A percentile compares a stretch with the other conserved stretches of the same genome.
These are phyloP conservation scores for Naso thynnoides DNA, from an alignment of 2,797 vertebrate species.

Conservation along the genomic window DNA sequence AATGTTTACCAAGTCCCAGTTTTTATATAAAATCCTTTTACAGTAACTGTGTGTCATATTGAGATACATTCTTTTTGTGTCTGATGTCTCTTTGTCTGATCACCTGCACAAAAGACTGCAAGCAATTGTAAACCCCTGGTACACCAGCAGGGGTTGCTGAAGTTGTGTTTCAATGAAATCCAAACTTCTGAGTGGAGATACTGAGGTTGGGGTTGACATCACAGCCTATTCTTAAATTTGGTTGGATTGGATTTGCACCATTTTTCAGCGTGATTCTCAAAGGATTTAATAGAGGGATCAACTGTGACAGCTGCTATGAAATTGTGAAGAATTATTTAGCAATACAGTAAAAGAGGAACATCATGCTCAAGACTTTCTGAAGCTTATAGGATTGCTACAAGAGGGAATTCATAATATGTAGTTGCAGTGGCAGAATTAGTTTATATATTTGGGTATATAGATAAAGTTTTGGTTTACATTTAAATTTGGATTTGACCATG, in stretches of 20 bases:
- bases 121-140: slow-evolving; percentile 11
- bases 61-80: not conserved
- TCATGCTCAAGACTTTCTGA: not conserved
- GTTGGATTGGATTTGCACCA: slow-evolving; percentile 7
- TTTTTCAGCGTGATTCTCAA: slow-evolving; percentile 18
- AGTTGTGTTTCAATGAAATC: slow-evolving; percentile 11
- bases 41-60: slow-evolving; percentile 16
- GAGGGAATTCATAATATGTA: not conserved
- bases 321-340: not conserved
- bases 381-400: slow-evolving; percentile 8
- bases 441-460: not conserved
- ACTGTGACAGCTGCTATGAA: slow-evolving; percentile 26
- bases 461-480: not conserved
- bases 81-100: slow-evolving; percentile 10
- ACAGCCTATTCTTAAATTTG: slow-evolving; percentile 10
- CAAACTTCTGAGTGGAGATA: not conserved
- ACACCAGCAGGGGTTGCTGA: slow-evolving; percentile 64
- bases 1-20: slow-evolving; percentile 54
- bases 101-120: not conserved
- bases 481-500: not conserved
- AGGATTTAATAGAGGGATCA: slow-evolving; percentile 13
- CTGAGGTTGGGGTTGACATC: slow-evolving; percentile 19
- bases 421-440: not conserved
- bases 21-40: slow-evolving; percentile 68
- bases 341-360: slow-evolving; percentile 6